Conservation (phyloP, 1,140 invertebrate genomes). For the Megathymus violae region DNA sequence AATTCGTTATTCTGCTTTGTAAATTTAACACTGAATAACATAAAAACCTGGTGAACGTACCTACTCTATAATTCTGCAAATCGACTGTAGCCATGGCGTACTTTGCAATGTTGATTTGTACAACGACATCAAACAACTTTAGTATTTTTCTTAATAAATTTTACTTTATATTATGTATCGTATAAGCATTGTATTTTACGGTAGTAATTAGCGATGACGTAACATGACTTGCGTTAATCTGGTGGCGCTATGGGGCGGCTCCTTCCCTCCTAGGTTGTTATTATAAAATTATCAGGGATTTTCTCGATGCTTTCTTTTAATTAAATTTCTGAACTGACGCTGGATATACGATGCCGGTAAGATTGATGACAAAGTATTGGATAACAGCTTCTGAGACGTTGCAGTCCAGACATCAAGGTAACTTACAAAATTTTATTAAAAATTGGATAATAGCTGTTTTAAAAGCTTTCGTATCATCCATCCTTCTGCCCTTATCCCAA, state of each 20-base stretch:
- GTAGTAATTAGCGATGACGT: slow-evolving; percentile 5
- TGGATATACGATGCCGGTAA: slow-evolving; percentile 31
- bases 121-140: no score
- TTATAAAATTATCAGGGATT: slow-evolving; percentile 26
- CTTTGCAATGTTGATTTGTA: no score
- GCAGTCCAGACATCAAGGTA: slow-evolving; percentile 14
- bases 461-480: no score
- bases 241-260: neutral
- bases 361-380: slow-evolving; percentile 32
- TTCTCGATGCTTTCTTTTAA: slow-evolving; percentile 34
- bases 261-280: slow-evolving; percentile 18
- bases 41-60: no score
- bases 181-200: no score
- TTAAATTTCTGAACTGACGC: slow-evolving; percentile 31
- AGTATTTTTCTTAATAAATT: no score
- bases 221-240: slow-evolving; percentile 16
- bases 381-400: slow-evolving; percentile 21
- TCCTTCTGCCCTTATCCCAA: no score
- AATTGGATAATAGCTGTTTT: slow-evolving; percentile 10
- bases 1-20: neutral
- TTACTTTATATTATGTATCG: no score
- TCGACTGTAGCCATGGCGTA: no score
- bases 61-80: no score
- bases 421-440: slow-evolving; percentile 14
- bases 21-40: no score